phyloP scores from a whole-genome alignment of 1,140 invertebrate genomes.

The Mamestra configurata region DNA sequence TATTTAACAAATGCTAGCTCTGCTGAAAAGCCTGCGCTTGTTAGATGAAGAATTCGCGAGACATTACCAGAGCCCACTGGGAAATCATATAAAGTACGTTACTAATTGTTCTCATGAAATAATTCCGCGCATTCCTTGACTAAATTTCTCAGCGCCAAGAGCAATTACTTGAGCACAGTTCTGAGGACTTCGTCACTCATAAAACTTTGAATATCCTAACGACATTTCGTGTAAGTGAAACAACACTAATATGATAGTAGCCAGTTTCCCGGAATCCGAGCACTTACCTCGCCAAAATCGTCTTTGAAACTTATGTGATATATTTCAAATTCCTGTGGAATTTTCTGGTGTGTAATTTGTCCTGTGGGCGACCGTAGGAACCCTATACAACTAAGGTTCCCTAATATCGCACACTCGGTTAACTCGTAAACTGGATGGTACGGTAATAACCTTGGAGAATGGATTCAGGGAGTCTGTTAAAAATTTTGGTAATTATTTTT shows the following conservation, averaged over 20 bases:
- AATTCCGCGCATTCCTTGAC: slow-evolving; percentile 19
- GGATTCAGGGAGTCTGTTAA: slow-evolving; percentile 31
- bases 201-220: slow-evolving; percentile 36
- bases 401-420: slow-evolving; percentile 43
- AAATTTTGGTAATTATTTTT: slow-evolving; percentile 37
- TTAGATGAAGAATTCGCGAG: slow-evolving; percentile 16
- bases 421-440: slow-evolving; percentile 34
- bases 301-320: neutral
- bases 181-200: neutral
- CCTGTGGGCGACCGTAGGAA: slow-evolving; percentile 35
- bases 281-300: neutral
- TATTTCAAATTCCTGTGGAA: slow-evolving; percentile 3
- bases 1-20: slow-evolving; percentile 22
- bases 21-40: neutral
- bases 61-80: slow-evolving; percentile 28
- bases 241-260: slow-evolving; percentile 20
- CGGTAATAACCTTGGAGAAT: slow-evolving; percentile 24
- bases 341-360: slow-evolving; percentile 19
- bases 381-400: slow-evolving; percentile 40
- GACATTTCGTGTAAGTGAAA: slow-evolving; percentile 30
- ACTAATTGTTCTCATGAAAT: slow-evolving; percentile 37
- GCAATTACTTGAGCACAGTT: slow-evolving; percentile 7
- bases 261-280: neutral
- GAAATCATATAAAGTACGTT: slow-evolving; percentile 48
- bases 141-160: slow-evolving; percentile 26